Conservation (phyloP, 2,113 vertebrate species). For the Rhizomys pruinosus region DNA sequence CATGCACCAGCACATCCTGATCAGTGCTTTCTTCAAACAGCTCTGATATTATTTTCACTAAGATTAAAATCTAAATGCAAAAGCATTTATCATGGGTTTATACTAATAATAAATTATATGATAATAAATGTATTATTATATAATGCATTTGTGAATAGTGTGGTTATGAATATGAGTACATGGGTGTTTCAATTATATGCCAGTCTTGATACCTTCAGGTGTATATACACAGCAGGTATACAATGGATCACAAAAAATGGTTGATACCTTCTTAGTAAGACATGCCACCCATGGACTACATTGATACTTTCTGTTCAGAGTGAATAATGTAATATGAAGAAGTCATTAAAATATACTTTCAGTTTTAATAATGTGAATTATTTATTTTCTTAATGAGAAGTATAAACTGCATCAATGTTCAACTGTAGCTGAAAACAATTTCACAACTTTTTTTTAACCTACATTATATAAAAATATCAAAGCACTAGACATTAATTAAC, state of each 20-base stretch:
- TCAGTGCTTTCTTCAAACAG: not conserved
- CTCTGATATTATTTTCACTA: conserved; percentile 44
- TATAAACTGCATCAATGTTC: conserved; percentile 70
- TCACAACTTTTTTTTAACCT: conserved; percentile 61
- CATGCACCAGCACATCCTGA: too few species aligned
- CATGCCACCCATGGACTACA: conserved; percentile 24
- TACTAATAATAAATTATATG: conserved; percentile 61
- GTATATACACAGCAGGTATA: too few species aligned
- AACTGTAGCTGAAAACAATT: conserved; percentile 61
- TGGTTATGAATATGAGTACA: too few species aligned
- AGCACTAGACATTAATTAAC: not conserved
- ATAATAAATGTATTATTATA: too few species aligned
- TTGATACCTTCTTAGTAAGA: conserved; percentile 39
- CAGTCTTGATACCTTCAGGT: too few species aligned
- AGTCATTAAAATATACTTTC: conserved; percentile 58
- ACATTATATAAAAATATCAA: conserved; percentile 27
- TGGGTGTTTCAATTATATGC: too few species aligned
- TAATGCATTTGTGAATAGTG: too few species aligned
- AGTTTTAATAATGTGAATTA: conserved; percentile 45
- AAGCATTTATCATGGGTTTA: conserved; percentile 59
- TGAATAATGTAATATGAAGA: conserved; percentile 63
- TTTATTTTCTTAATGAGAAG: conserved; percentile 73
- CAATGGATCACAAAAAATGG: conserved; percentile 50
- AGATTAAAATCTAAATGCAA: conserved; percentile 50
- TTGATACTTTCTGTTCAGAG: conserved; percentile 13